Evolutionary conservation across 2,797 vertebrate species (phyloP), one percentile per base, ranked within the genome.

Genomic region (Micropoecilia bifurca): DNA sequence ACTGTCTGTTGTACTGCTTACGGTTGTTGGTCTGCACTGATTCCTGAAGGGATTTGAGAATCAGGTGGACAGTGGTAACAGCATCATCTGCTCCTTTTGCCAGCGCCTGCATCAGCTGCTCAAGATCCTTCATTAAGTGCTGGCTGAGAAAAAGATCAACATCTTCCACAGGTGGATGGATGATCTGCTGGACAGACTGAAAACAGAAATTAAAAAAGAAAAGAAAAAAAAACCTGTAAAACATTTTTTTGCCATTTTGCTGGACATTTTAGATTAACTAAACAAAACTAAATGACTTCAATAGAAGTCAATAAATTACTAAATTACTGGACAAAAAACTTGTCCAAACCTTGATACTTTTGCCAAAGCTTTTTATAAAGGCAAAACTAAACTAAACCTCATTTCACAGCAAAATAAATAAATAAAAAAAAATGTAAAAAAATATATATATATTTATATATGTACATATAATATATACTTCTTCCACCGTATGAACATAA

Each of bases 31-130:
- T 20, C 1, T 79, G 75, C 71, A 57, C 82, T 3, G 85, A 84
- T 0, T 90, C 83, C 2, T 73, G 83, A 0, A 98, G 89, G 47
- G 92, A 82, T 88, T 76, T 0, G 63, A 98, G 90, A 71, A 94
- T n/a, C 0, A 97, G 84, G 74, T 98, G 96, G 30, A 95, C 43
- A 6, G 87, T 77, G 3, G 69, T 94, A 48, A 80, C 6, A 0
- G 93, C 91, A 73, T 97, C 96, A 22, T 98, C 97, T 0, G 90
- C 82, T 0, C 96, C 96, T 91, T 89, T 96, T 4, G 96, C 97
- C 86, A 98, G 88, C 18, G 79, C 95, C 83, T 41, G 91, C 1
- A 33, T 95, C 57, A 98, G 84, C 80, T 96, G 96, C 66, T 93
- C 91, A 85, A 97, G 18, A 89, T 97, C 96, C 80, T 94, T 96